Base-by-base conservation (phyloP, 1,140 invertebrate genomes). In the Aculops lycopersici region DNA sequence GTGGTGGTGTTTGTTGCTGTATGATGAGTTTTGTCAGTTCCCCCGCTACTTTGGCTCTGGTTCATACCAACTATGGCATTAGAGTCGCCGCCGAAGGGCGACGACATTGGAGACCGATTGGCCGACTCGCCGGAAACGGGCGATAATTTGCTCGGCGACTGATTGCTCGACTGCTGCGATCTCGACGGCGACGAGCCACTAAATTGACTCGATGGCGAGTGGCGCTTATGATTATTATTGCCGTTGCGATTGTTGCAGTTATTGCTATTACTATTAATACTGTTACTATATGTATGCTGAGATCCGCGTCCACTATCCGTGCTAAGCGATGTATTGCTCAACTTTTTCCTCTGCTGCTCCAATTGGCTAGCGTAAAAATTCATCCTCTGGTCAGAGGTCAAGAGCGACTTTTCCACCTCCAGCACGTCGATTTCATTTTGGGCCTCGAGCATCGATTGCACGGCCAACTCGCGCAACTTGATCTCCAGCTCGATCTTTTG, bases 361-460 rank as follows among this genome's bases (percentile, higher is more conserved):
- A 31, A 31, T 31, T 31, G 24, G 8, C 8, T n/a, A 8, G 24
- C 24, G 24, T 8, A 73, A 2, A 66, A 62, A 8, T 63, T 64
- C 62, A 73, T 70, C 18, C 69, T 56, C 47, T 69, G 65, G 51
- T 69, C 70, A 35, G 68, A 70, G 2, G 65, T 69, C 13, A 71
- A 58, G 17, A 73, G 58, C 40, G 63, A 66, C 49, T 70, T 69
- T 40, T 69, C 67, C 2, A 70, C 70, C 53, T 72, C 69, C 47
- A 72, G 53, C 24, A 31, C 8, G 8, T 31, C 24, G 8, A 31
- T 31, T 31, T 31, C 24, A 31, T 31, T n/a, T 8, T 31, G 24
- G n/a, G 8, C 24, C 8, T n/a, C n/a, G 24, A n/a, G 8, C n/a
- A 31, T 8, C 8, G 8, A n/a, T 31, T 8, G 8, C 8, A n/a